Evolutionary conservation across 2,113 vertebrate genomes (phyloP).

Genomic region (Calonectris borealis): DNA sequence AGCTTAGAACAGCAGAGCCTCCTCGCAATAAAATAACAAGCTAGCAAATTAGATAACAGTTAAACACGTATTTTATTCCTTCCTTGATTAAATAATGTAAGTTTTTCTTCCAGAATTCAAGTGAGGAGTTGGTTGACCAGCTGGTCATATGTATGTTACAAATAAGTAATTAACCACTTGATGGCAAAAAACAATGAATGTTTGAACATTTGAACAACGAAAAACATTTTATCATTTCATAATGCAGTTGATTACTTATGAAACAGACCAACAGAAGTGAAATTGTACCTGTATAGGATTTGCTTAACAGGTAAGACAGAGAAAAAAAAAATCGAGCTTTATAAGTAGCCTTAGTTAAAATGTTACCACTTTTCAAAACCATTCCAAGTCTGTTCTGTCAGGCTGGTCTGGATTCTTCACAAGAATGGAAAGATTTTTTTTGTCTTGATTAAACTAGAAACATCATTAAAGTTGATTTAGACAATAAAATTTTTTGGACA

Average conservation of each 20-base stretch:
- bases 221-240: background rate
- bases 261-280: background rate
- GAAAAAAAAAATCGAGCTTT: background rate
- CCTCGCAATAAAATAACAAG: background rate
- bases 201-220: too few relatives aligned
- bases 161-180: background rate
- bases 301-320: background rate
- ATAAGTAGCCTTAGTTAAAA: background rate
- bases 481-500: background rate
- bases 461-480: background rate
- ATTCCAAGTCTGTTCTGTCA: background rate
- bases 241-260: background rate
- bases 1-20: background rate
- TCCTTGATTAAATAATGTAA: background rate
- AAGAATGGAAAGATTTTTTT: background rate
- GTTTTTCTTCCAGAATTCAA: background rate
- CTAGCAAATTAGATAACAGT: background rate
- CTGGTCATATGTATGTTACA: background rate
- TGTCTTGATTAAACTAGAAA: background rate
- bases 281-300: background rate
- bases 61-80: background rate
- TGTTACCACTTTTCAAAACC: background rate
- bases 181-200: background rate
- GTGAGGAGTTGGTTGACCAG: background rate
- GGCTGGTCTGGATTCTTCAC: background rate